A percentile compares a stretch with the other conserved stretches of the same genome.
Conservation (phyloP, 2,888 invertebrate species). For the Arctia plantaginis region DNA sequence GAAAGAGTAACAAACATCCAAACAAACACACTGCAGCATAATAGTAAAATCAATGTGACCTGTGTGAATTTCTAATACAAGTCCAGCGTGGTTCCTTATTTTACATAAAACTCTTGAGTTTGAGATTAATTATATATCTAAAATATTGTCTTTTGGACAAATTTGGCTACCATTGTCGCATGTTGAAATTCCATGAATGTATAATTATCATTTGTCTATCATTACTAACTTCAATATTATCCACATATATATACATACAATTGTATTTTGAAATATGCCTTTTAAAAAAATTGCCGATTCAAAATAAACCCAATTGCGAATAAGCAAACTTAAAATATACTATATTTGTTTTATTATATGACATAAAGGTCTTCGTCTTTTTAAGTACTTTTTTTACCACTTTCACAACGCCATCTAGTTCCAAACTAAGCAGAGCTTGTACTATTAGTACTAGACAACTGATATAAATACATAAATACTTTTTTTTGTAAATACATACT, state of each 20-base stretch:
- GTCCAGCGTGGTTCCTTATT: background rate
- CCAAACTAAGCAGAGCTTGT: too few relatives aligned
- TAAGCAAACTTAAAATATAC: too few relatives aligned
- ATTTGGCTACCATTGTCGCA: slow-evolving; percentile 80
- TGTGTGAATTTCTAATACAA: background rate
- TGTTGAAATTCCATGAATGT: slow-evolving; percentile 56
- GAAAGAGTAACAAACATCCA: background rate
- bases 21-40: background rate
- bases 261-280: slow-evolving; percentile 28
- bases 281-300: background rate
- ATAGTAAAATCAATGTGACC: background rate
- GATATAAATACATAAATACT: too few relatives aligned
- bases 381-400: too few relatives aligned
- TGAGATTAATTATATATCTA: slow-evolving; percentile 39
- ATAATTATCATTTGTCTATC: slow-evolving; percentile 40
- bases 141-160: slow-evolving; percentile 82
- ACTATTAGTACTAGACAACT: too few relatives aligned
- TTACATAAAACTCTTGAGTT: slow-evolving; percentile 17
- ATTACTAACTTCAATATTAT: slow-evolving; percentile 24
- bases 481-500: too few relatives aligned
- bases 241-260: slow-evolving; percentile 2
- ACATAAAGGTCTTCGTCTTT: too few relatives aligned
- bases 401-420: too few relatives aligned
- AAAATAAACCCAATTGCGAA: background rate
- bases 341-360: too few relatives aligned